Base-by-base conservation (phyloP, 1,140 invertebrate species). In the Aphelenchoides fujianensis region DNA sequence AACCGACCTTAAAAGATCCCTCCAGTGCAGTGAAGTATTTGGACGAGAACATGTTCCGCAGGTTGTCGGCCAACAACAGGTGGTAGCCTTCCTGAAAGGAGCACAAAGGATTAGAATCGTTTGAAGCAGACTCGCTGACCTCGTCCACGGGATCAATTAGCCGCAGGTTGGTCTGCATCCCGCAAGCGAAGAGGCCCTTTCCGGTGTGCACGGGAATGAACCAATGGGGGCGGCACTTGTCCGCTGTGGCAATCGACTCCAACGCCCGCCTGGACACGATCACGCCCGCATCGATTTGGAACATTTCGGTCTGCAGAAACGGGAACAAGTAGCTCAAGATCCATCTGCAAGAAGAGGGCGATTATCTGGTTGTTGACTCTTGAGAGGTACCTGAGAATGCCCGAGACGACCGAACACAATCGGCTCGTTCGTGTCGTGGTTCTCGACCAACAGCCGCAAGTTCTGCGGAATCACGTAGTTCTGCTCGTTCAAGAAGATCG, bases 121-220 rank as follows among this genome's bases (percentile, higher is more conserved):
- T 72, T 12, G 9, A 0, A 73, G 28, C 27, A 35, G 73, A 70
- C 1, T 48, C 3, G 7, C 1, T 16, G 69, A 71, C 70, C 32
- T 75, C 48, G 53, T 72, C 70, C 5, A 72, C 37, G 28, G 70
- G 70, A 72, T 72, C 70, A 35, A 74, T 32, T 23, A 72, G 31
- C 34, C 34, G 69, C 53, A 59, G 31, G 59, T 61, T 61, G 16
- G 48, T 0, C 16, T 37, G n/a, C 16, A 35, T 54, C 28, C 32
- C 35, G 48, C 70, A 72, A 12, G 36, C 68, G 27, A 72, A 48
- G n/a, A 72, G 34, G 7, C 34, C 70, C 72, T 72, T 72, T 27
- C 70, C 70, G 2, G 70, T 72, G 34, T 72, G 37, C 5, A 31
- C n/a, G 28, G 70, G 70, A 28, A 57, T 61, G 1, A 74, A 74